These are phyloP conservation scores for Notolabrus celidotus DNA, from an alignment of 2,797 vertebrate species.

Conservation along the genomic window DNA sequence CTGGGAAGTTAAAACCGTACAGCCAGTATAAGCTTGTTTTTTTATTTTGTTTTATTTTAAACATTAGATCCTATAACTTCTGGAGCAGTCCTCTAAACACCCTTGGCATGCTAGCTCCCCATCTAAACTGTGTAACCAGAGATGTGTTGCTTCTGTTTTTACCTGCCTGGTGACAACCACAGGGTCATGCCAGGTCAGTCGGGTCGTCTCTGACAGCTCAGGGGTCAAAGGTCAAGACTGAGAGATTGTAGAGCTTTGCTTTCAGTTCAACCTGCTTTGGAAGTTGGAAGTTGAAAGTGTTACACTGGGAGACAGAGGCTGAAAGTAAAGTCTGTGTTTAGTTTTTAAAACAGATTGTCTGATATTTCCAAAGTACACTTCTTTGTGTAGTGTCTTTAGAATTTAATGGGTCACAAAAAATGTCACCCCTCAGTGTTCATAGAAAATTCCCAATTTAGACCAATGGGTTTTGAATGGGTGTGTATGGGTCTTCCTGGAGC, in stretches of 20 bases:
- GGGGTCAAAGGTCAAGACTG: constrained; percentile 47
- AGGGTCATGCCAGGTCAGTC: constrained; percentile 31
- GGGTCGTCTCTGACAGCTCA: constrained; percentile 49
- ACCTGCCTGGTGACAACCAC: constrained; percentile 58
- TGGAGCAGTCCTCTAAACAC: constrained; percentile 3
- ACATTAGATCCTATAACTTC: not conserved
- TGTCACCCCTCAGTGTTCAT: no score
- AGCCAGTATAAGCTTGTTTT: not conserved
- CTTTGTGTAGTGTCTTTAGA: no score
- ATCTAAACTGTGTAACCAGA: constrained; percentile 60
- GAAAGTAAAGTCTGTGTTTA: not conserved
- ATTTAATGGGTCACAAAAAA: no score
- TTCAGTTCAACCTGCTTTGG: constrained; percentile 32
- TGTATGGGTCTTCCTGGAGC: no score
- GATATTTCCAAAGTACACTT: no score
- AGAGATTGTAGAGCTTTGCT: constrained; percentile 37
- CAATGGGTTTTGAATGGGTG: no score
- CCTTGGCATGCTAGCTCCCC: constrained; percentile 9
- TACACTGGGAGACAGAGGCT: not conserved
- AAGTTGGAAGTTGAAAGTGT: not conserved
- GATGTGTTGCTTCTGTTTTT: constrained; percentile 71
- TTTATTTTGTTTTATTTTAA: no score
- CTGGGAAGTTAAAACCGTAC: no score
- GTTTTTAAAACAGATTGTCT: no score
- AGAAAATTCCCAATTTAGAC: no score